Evolutionary conservation across 2,888 invertebrate species (phyloP), one percentile per base, ranked within the genome.

Genomic region (Graphium colonna): DNA sequence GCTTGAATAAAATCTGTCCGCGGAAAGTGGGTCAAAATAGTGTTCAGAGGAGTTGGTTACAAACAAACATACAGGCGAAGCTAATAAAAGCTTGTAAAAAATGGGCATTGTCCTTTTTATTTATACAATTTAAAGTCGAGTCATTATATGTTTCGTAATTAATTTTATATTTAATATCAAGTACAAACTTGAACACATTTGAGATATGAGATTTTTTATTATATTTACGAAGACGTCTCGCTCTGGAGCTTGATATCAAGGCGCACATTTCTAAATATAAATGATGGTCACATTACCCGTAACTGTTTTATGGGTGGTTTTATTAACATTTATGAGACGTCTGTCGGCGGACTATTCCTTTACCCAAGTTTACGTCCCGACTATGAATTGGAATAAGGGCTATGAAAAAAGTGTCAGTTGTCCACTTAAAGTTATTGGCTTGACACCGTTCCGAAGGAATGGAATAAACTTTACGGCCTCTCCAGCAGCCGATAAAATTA

Each of bases 271-370:
- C 50, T 33, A 53, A 54, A 48, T 54, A 55, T 54, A 50, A 44
- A 28, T 26, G 17, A 39, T 43, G 38, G 43, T 17, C 43, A 53
- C 47, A 58, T 57, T 49, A 52, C 55, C 57, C 58, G 53, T 63
- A 61, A 60, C 45, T 40, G 28, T 58, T 59, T 53, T 53, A 53
- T 51, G 55, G 57, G 56, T 53, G 55, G 60, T 60, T 61, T 60
- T 61, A 55, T 56, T 58, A 57, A 64, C 64, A 60, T 68, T 68
- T 62, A 64, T 57, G 50, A 61, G 60, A 58, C 60, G 58, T 62
- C 61, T 63, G 59, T 57, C 55, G 55, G 56, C 59, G 63, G 21
- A 21, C 57, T 60, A 59, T 63, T 62, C 48, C 51, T 48, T 36
- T 31, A 7, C 10, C 63, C 65, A 62, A 62, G 55, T 43, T 59